Evolutionary conservation across 2,113 vertebrate species (phyloP).

Genomic region (Mobula birostris): DNA sequence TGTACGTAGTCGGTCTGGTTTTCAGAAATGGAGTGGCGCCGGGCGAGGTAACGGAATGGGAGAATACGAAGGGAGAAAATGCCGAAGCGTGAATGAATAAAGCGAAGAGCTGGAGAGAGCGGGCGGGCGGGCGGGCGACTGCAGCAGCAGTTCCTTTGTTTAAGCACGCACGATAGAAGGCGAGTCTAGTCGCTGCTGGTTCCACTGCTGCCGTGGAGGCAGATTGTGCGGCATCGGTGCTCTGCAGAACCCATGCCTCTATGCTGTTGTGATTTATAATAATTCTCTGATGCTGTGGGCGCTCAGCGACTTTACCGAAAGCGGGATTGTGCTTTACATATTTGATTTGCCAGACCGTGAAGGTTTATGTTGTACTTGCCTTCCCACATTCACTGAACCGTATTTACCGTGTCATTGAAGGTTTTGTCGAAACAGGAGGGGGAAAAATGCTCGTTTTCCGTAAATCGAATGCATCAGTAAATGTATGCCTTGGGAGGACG

Average conservation of each 20-base stretch:
- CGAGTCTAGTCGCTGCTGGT: not conserved
- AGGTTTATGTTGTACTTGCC: not conserved
- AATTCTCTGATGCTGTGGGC: not conserved
- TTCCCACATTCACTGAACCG: not conserved
- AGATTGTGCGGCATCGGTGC: not conserved
- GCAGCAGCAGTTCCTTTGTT: constrained; percentile 45
- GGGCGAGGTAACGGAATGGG: not conserved
- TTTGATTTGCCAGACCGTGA: not conserved
- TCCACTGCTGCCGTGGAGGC: not conserved
- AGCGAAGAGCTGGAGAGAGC: not conserved
- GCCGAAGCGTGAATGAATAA: not conserved
- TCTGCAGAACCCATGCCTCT: constrained; percentile 24
- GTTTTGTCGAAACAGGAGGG: not conserved
- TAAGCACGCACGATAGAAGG: constrained; percentile 39
- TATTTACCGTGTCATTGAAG: constrained; percentile 2
- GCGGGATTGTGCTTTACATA: not conserved
- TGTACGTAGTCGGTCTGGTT: constrained; percentile 40
- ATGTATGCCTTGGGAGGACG: not conserved
- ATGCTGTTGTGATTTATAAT: constrained; percentile 44
- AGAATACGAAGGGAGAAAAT: too few species aligned
- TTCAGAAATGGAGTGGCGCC: constrained; percentile 41
- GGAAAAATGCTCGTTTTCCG: not conserved
- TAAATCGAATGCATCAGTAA: not conserved
- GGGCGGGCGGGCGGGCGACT: constrained; percentile 29
- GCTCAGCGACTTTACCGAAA: not conserved